Evolutionary conservation across 92 coral and sea anemone genomes (phyloP).

Genomic region (Muricea muricata): DNA sequence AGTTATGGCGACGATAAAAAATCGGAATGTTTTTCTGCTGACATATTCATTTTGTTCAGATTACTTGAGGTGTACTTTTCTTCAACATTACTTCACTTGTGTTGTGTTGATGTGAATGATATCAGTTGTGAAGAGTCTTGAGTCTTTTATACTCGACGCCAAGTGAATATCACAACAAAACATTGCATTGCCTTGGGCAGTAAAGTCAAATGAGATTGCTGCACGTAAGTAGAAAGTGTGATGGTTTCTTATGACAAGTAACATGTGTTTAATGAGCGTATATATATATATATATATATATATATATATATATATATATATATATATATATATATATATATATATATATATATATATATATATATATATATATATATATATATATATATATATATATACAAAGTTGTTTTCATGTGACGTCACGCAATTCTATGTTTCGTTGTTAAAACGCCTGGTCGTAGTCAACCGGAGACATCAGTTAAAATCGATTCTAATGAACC

Average conservation of each 20-base stretch:
- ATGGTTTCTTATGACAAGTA: background rate
- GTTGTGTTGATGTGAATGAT: background rate
- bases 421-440: no score
- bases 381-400: no score
- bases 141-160: constrained; percentile 1
- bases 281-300: no score
- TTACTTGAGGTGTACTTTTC: background rate
- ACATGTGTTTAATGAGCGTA: no score
- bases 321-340: no score
- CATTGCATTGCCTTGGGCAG: background rate
- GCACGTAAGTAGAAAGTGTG: background rate
- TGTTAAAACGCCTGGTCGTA: no score
- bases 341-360: no score
- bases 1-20: constrained; percentile 3
- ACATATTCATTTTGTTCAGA: constrained; percentile 18
- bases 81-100: background rate
- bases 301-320: no score
- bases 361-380: no score
- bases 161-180: constrained; percentile 7
- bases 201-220: background rate
- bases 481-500: no score
- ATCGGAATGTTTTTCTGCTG: background rate
- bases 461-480: no score
- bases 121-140: background rate
- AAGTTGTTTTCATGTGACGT: no score